Conservation (phyloP, 2,113 vertebrate species). For the Actinemys pallida region DNA sequence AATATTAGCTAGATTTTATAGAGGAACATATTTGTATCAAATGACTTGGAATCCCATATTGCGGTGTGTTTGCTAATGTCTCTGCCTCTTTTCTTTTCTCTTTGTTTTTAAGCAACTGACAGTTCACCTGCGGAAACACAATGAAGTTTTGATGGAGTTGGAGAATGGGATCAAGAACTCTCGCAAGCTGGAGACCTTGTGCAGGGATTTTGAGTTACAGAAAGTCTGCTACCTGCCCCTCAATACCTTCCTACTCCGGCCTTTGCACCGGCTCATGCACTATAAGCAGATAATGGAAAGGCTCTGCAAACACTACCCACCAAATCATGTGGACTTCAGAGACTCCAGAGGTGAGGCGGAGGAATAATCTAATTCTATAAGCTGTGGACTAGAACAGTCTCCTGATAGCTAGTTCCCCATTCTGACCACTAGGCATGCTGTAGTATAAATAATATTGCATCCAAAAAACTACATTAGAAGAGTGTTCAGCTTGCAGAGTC, state of each 20-base stretch:
- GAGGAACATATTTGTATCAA: neutral
- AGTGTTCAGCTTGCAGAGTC: neutral
- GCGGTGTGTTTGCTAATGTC: neutral
- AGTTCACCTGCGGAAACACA: conserved; percentile 89
- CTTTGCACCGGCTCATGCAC: conserved; percentile 95
- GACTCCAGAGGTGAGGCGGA: conserved; percentile 90
- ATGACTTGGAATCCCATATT: neutral
- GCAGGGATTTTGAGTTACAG: conserved; percentile 96
- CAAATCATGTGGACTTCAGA: conserved; percentile 91
- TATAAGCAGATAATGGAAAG: conserved; percentile 98
- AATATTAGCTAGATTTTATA: conserved; percentile 9
- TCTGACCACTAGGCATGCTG: neutral
- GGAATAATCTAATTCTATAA: neutral
- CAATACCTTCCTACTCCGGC: conserved; percentile 94
- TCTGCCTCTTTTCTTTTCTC: neutral
- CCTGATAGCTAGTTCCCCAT: neutral
- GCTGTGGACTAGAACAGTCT: neutral
- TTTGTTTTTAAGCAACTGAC: conserved; percentile 84
- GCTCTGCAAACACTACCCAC: conserved; percentile 94
- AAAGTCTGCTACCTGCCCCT: conserved; percentile 98
- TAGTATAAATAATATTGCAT: neutral
- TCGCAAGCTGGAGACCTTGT: conserved; percentile 87
- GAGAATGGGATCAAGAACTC: conserved; percentile 87
- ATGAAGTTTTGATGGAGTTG: conserved; percentile 89
- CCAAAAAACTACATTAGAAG: neutral